A percentile compares a stretch with the other conserved stretches of the same genome.
These are phyloP conservation scores for Montipora cactus DNA, from an alignment of 64 coral and sea anemone genomes.

Conservation along the genomic window DNA sequence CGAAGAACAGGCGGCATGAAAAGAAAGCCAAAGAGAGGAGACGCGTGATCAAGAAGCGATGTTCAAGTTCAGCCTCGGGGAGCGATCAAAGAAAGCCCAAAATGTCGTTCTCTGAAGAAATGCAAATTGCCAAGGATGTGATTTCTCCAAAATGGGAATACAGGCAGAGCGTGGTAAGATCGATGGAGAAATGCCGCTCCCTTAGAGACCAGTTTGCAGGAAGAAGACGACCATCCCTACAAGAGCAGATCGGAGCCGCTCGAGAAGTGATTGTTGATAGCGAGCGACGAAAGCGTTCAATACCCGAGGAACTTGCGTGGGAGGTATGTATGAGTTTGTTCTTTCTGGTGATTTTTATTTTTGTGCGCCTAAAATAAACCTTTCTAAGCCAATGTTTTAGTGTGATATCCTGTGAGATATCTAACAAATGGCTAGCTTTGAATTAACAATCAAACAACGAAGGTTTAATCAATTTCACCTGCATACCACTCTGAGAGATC, in stretches of 20 bases:
- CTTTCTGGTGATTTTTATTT: too few species aligned
- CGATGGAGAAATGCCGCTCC: background rate
- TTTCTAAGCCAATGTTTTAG: too few species aligned
- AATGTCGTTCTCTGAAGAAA: background rate
- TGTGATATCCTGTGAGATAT: too few species aligned
- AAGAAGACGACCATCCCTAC: background rate
- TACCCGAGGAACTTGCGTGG: background rate
- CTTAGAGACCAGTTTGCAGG: background rate
- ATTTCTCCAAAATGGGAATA: background rate
- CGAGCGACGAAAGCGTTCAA: background rate
- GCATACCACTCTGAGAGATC: too few species aligned
- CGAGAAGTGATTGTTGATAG: background rate
- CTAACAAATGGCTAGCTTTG: too few species aligned
- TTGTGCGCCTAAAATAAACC: too few species aligned
- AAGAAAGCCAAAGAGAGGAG: constrained; percentile 18
- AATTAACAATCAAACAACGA: too few species aligned
- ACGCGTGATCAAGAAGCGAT: background rate
- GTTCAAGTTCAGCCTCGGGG: too few species aligned
- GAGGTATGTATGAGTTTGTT: background rate
- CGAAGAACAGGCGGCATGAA: background rate
- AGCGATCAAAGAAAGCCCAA: background rate
- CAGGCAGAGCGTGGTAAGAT: background rate
- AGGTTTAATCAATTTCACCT: too few species aligned
- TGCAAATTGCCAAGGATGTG: background rate
- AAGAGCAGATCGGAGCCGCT: background rate